phyloP scores from a whole-genome alignment of 2,113 vertebrate genomes.

The Mesembrinibis cayennensis region DNA sequence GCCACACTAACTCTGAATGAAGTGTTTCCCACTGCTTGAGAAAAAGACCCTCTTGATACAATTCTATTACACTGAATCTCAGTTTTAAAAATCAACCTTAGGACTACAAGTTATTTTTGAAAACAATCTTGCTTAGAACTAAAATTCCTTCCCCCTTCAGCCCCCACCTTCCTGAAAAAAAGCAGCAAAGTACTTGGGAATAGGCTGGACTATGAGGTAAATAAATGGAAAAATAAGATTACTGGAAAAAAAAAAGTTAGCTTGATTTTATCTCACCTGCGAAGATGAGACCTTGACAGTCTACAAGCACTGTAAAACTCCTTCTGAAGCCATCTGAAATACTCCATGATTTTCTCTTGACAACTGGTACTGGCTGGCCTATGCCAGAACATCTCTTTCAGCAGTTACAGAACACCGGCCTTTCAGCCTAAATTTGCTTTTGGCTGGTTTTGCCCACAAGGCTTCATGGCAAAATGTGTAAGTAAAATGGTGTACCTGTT shows the following conservation, averaged over 20 bases:
- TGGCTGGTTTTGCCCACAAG: background rate
- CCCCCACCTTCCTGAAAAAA: background rate
- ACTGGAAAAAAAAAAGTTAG: background rate
- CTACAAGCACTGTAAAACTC: background rate
- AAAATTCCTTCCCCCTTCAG: background rate
- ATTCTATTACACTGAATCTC: background rate
- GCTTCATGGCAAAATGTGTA: background rate
- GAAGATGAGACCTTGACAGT: background rate
- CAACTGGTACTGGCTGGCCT: background rate
- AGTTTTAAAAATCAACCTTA: background rate
- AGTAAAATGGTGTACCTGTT: conserved; percentile 73
- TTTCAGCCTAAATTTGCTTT: background rate
- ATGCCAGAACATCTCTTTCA: background rate
- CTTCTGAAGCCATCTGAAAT: background rate
- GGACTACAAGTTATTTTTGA: background rate
- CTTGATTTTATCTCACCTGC: background rate
- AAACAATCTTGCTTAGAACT: background rate
- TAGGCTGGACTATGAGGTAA: background rate
- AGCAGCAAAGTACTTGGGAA: background rate
- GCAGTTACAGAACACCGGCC: background rate
- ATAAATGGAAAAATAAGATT: background rate
- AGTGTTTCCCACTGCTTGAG: background rate
- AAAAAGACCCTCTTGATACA: background rate
- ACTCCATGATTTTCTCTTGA: background rate
- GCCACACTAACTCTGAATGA: background rate